Base-by-base conservation (phyloP, 1,140 invertebrate species). In the Hyphantria cunea region DNA sequence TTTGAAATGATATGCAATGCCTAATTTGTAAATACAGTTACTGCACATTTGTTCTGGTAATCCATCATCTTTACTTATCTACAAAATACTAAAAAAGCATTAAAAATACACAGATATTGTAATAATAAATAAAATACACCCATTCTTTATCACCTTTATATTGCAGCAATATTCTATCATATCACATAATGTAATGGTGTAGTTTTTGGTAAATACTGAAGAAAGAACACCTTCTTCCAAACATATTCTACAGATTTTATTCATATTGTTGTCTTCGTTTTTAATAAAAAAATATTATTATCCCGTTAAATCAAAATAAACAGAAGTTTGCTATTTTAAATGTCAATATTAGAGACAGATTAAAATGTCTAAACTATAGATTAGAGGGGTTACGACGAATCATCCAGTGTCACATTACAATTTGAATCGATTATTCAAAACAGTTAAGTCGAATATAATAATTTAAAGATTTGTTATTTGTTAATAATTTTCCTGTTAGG, bases 1-100 rank as follows among this genome's bases (percentile, higher is more conserved):
- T 78, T 94, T 94, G 60, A 94, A 94, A 72, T 94, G 93, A 76
- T 93, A 94, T 8, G 94, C 93, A 10, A 94, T 90, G 17, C 94
- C 93, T 33, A 94, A 71, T 47, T 93, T 92, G 44, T 94, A 93
- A 6, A 94, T 90, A 68, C 94, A 94, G 66, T 93, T 94, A 58
- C 93, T 94, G 56, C 94, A 94, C 50, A 94, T 93, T 59, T 93
- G 92, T 31, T 93, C 89, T 0, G 94, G 93, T 32, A 94, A 67
- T n/a, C 93, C 93, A 85, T 94, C 94, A 49, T 91, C 92, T 81
- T 91, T 91, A 55, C 90, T 81, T 50, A 94, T 92, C 93, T 94
- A 63, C 2, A 86, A 88, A 55, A 44, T 51, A 94, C 91, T 93
- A 55, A 41, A 7, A 2, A 14, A 13, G 11, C 13, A 45, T 15